Percentiles rank a stretch among this genome's conserved stretches.
phyloP scores from a whole-genome alignment of 1,140 invertebrate species.

The Caerostris extrusa region DNA sequence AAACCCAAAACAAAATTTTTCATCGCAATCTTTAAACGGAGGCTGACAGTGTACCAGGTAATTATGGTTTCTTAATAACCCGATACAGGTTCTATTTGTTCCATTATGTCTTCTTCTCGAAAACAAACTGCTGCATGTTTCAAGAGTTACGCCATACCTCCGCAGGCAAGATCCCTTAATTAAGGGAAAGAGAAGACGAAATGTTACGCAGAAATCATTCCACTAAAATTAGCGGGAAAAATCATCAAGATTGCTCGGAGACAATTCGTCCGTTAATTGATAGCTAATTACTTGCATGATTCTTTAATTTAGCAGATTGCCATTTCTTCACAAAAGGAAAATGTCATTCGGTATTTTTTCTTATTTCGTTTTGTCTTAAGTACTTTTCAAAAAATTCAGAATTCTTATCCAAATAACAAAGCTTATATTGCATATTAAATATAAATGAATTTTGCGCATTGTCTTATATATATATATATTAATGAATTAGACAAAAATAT shows the following conservation, averaged over 20 bases:
- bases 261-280: neutral
- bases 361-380: no score
- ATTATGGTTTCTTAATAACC: slow-evolving; percentile 19
- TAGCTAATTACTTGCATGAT: neutral
- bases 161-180: neutral
- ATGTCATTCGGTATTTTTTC: no score
- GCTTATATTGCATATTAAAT: no score
- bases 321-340: neutral
- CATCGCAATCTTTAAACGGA: neutral
- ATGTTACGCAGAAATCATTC: neutral
- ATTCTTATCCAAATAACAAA: no score
- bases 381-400: no score
- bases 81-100: neutral
- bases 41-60: neutral
- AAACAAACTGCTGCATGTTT: neutral
- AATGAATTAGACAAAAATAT: no score
- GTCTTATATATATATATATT: no score
- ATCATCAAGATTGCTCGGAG: neutral
- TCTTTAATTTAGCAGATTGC: neutral
- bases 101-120: neutral
- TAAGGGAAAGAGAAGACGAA: neutral
- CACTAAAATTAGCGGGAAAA: neutral
- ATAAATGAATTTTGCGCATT: neutral
- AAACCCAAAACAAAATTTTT: neutral
- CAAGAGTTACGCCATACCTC: neutral